Conservation (phyloP, 2,113 vertebrate species). For the Saguinus midas region DNA sequence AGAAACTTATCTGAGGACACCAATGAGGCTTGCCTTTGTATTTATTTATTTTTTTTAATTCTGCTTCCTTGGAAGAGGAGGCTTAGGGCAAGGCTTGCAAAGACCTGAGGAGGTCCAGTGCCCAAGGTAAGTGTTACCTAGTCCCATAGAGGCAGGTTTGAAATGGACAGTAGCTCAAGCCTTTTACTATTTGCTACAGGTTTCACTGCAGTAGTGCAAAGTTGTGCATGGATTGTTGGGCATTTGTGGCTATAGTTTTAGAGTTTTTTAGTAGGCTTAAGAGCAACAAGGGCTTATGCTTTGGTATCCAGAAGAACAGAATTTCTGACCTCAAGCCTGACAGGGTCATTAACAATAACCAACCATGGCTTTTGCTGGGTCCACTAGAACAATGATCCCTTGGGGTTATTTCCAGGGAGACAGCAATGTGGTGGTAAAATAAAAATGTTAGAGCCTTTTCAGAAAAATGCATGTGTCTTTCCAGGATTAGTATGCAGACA, state of each 20-base stretch:
- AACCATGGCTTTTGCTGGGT: background rate
- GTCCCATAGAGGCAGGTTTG: background rate
- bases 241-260: background rate
- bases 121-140: background rate
- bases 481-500: slow-evolving; percentile 71
- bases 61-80: background rate
- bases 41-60: background rate
- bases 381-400: background rate
- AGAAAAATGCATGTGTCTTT: background rate
- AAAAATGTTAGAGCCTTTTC: background rate
- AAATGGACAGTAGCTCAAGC: background rate
- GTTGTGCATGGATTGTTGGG: background rate
- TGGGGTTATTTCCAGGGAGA: background rate
- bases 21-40: background rate
- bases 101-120: background rate
- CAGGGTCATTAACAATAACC: background rate
- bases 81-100: background rate
- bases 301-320: background rate
- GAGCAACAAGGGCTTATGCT: background rate
- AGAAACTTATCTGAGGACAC: background rate
- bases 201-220: background rate
- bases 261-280: background rate
- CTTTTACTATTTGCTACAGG: background rate
- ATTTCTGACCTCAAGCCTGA: background rate
- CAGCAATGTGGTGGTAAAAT: background rate